Percentiles rank a stretch among this genome's conserved stretches.
Evolutionary conservation across 2,113 vertebrate species (phyloP).

Genomic region (Nanorana parkeri): DNA sequence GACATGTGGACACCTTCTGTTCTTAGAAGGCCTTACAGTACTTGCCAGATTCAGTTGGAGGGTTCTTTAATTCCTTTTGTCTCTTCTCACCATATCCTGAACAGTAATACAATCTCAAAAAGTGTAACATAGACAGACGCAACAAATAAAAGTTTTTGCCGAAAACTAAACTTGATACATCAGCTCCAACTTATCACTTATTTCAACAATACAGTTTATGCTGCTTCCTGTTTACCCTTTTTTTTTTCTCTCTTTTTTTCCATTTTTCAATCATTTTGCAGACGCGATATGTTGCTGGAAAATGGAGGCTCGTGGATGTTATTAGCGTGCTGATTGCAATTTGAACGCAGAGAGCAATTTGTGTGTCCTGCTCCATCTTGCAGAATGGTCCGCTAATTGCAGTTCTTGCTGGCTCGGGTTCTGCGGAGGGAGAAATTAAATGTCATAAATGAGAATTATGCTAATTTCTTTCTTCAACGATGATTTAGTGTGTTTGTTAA

Average conservation of each 20-base stretch:
- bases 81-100: too few relatives aligned
- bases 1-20: too few relatives aligned
- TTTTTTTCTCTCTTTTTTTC: neutral
- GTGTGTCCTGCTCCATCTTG: slow-evolving; percentile 51
- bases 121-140: too few relatives aligned
- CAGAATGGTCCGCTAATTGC: slow-evolving; percentile 55
- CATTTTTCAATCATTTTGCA: neutral
- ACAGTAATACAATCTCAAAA: too few relatives aligned
- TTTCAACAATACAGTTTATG: slow-evolving; percentile 1
- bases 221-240: neutral
- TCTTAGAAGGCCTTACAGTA: too few relatives aligned
- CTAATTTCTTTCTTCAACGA: slow-evolving; percentile 49
- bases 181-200: neutral
- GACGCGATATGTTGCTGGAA: neutral
- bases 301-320: slow-evolving; percentile 30
- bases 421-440: slow-evolving; percentile 55
- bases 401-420: slow-evolving; percentile 39
- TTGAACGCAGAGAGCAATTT: slow-evolving; percentile 44
- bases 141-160: neutral
- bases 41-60: too few relatives aligned
- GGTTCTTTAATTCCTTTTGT: too few relatives aligned
- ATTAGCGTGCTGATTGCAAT: slow-evolving; percentile 47
- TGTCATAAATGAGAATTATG: slow-evolving; percentile 56
- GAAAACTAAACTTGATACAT: neutral
- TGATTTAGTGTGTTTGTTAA: slow-evolving; percentile 57